Evolutionary conservation across 2,797 vertebrate genomes (phyloP).

Genomic region (Malacoraja senta): DNA sequence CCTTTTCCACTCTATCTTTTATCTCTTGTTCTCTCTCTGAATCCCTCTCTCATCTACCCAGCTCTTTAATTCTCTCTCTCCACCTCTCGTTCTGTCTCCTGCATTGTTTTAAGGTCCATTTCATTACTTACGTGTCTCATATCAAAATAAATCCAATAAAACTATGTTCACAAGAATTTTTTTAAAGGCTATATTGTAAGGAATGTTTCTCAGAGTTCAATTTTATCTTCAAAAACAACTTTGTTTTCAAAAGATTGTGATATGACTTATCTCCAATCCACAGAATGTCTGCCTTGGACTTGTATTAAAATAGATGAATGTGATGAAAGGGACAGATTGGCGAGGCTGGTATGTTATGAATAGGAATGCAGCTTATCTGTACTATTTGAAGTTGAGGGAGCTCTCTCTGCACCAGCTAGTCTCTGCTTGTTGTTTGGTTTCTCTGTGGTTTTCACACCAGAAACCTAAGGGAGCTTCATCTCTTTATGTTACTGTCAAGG

Average conservation of each 20-base stretch:
- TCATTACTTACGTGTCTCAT: background rate
- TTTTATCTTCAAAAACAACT: conserved; percentile 29
- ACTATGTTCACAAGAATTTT: background rate
- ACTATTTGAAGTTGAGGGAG: conserved; percentile 11
- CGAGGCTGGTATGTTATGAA: conserved; percentile 21
- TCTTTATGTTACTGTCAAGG: background rate
- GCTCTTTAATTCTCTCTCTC: background rate
- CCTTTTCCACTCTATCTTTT: background rate
- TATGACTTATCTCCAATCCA: conserved; percentile 9
- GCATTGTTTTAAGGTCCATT: background rate
- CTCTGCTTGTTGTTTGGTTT: conserved; percentile 16
- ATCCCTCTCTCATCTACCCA: background rate
- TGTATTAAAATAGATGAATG: conserved; percentile 20
- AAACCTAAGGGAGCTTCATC: background rate
- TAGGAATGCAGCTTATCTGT: conserved; percentile 30
- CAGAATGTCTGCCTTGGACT: background rate
- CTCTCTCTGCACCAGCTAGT: conserved; percentile 26
- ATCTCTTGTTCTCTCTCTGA: background rate
- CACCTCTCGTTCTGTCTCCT: background rate
- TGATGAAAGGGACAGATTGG: conserved; percentile 14
- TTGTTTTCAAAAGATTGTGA: conserved; percentile 30
- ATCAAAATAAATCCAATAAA: background rate
- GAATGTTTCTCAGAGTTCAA: conserved; percentile 16
- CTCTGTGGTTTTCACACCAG: background rate
- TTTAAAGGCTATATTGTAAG: background rate